Conservation (phyloP, 2,113 vertebrate species). For the Copsychus sechellarum region DNA sequence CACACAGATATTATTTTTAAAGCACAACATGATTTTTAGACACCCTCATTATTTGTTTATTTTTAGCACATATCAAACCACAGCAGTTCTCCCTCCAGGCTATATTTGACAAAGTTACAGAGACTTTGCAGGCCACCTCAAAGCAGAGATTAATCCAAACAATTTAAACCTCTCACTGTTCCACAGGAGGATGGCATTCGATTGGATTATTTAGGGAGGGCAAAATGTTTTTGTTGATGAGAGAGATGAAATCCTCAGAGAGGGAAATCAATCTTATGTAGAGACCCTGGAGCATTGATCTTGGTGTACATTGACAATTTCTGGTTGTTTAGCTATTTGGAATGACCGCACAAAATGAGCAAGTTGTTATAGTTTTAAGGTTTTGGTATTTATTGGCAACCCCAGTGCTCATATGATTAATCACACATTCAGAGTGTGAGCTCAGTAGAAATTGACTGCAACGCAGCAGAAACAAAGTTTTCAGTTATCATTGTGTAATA, state of each 20-base stretch:
- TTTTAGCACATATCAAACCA: conserved; percentile 17
- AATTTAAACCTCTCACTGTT: conserved; percentile 37
- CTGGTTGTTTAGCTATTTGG: conserved; percentile 82
- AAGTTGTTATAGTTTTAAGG: conserved; percentile 79
- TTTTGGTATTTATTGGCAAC: conserved; percentile 86
- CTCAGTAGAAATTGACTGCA: conserved; percentile 80
- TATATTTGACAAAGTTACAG: conserved; percentile 20
- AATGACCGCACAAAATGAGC: conserved; percentile 83
- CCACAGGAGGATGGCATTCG: conserved; percentile 70
- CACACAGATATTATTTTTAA: conserved; percentile 18
- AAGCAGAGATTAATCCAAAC: conserved; percentile 43
- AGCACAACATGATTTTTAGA: background rate
- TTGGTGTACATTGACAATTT: conserved; percentile 80
- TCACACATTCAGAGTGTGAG: conserved; percentile 82
- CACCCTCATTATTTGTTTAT: background rate
- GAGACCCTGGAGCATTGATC: conserved; percentile 83
- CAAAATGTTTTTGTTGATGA: conserved; percentile 88
- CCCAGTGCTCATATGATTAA: conserved; percentile 84
- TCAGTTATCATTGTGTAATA: conserved; percentile 74
- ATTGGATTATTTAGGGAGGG: conserved; percentile 86
- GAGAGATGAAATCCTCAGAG: conserved; percentile 84
- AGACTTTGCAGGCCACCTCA: conserved; percentile 19
- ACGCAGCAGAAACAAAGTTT: conserved; percentile 78
- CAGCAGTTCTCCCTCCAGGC: background rate
- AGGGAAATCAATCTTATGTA: conserved; percentile 84